Evolutionary conservation across 2,888 invertebrate species (phyloP).

Genomic region (Onthophagus sagittarius): DNA sequence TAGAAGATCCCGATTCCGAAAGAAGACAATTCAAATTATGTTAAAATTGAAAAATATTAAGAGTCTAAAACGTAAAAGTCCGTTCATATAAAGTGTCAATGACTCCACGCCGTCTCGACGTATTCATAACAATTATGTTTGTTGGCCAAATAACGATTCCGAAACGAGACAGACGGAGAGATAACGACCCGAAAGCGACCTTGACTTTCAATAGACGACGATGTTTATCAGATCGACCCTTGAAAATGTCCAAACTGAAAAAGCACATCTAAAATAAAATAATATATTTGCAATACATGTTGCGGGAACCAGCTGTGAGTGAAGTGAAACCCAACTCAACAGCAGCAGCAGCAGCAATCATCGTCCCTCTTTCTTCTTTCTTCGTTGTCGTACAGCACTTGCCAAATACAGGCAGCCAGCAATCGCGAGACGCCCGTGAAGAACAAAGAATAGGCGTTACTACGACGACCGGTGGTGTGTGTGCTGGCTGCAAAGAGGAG

Average conservation of each 20-base stretch:
- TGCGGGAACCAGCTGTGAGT: constrained; percentile 30
- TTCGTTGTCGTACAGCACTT: constrained; percentile 37
- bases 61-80: neutral
- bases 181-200: neutral
- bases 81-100: neutral
- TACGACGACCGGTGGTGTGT: constrained; percentile 24
- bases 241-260: too few relatives aligned
- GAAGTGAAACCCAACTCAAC: neutral
- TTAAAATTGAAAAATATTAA: too few relatives aligned
- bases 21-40: too few relatives aligned
- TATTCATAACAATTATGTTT: neutral
- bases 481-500: constrained; percentile 5
- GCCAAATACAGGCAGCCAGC: constrained; percentile 44
- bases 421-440: constrained; percentile 39
- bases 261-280: too few relatives aligned
- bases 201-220: neutral
- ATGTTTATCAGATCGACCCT: too few relatives aligned
- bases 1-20: too few relatives aligned
- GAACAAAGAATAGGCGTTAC: constrained; percentile 37
- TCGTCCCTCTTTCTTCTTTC: constrained; percentile 27
- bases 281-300: neutral
- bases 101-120: neutral
- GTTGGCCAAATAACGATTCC: neutral
- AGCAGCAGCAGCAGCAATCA: constrained; percentile 33
- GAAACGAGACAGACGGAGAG: neutral